Evolutionary conservation across 2,797 vertebrate genomes (phyloP).

Genomic region (Sebastes melanostomus): DNA sequence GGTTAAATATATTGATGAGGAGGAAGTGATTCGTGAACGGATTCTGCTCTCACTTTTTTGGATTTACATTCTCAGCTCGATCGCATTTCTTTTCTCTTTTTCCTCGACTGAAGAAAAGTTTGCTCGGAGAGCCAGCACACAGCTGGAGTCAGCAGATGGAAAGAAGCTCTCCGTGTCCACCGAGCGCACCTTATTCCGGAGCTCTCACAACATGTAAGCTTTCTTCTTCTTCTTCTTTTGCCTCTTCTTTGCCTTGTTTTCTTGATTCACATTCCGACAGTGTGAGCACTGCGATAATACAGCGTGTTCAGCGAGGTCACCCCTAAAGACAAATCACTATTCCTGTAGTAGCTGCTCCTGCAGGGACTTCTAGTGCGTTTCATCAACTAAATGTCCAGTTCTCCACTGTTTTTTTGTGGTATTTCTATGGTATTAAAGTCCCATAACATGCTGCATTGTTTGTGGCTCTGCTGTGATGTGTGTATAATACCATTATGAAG

Average conservation of each 20-base stretch:
- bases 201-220: constrained; percentile 70
- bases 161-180: constrained; percentile 24
- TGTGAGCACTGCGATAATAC: constrained; percentile 41
- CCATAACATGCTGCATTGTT: neutral
- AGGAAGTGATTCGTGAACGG: constrained; percentile 34
- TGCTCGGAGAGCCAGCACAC: constrained; percentile 43
- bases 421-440: neutral
- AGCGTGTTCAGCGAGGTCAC: constrained; percentile 46
- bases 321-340: constrained; percentile 31
- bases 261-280: constrained; percentile 51
- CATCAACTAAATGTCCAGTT: neutral
- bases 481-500: neutral
- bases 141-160: constrained; percentile 71
- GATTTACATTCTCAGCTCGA: neutral
- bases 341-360: constrained; percentile 21
- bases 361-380: neutral
- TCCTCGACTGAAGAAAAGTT: constrained; percentile 69
- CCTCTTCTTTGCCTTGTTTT: neutral
- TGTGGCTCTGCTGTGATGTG: neutral
- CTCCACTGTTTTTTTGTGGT: neutral
- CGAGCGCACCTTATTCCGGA: constrained; percentile 48
- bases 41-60: constrained; percentile 28
- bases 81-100: neutral
- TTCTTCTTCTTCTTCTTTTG: neutral
- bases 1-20: constrained; percentile 16